A percentile compares a stretch with the other conserved stretches of the same genome.
Evolutionary conservation across 1,140 invertebrate species (phyloP).

Genomic region (Phymastichus coffea): DNA sequence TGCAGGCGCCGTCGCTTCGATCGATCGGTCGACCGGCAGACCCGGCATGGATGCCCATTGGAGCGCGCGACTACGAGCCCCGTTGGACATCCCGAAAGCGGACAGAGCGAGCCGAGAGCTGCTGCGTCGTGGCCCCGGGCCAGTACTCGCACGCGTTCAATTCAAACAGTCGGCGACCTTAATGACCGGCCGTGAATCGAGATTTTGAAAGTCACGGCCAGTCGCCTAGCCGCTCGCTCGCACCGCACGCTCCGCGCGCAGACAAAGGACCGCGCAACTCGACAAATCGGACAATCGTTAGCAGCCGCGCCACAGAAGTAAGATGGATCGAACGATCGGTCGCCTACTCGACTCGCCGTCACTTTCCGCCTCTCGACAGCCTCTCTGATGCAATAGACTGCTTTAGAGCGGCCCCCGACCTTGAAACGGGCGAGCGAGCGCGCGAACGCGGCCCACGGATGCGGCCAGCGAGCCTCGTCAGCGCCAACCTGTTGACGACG

Average conservation of each 20-base stretch:
- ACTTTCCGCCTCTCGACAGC: neutral
- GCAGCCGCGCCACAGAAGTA: too few species aligned
- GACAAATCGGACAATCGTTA: too few species aligned
- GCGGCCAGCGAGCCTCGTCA: slow-evolving; percentile 3
- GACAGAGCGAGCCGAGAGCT: too few species aligned
- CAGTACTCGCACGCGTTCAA: slow-evolving; percentile 51
- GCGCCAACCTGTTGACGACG: slow-evolving; percentile 24
- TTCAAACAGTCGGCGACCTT: slow-evolving; percentile 55
- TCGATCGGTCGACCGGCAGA: too few species aligned
- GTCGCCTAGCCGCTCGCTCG: neutral
- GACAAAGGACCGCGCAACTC: slow-evolving; percentile 27
- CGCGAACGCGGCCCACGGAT: neutral
- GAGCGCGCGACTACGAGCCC: too few species aligned
- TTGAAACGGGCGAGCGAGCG: too few species aligned
- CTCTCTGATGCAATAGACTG: slow-evolving; percentile 4
- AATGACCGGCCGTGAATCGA: slow-evolving; percentile 45
- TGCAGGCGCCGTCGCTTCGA: too few species aligned
- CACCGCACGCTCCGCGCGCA: slow-evolving; percentile 2
- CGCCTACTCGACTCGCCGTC: neutral
- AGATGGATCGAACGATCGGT: too few species aligned
- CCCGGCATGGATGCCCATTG: too few species aligned
- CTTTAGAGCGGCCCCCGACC: neutral
- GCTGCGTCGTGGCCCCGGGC: slow-evolving; percentile 34
- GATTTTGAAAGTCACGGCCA: slow-evolving; percentile 42
- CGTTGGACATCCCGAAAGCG: too few species aligned